phyloP scores from a whole-genome alignment of 1,140 invertebrate species.

The Dendroctonus ponderosae region DNA sequence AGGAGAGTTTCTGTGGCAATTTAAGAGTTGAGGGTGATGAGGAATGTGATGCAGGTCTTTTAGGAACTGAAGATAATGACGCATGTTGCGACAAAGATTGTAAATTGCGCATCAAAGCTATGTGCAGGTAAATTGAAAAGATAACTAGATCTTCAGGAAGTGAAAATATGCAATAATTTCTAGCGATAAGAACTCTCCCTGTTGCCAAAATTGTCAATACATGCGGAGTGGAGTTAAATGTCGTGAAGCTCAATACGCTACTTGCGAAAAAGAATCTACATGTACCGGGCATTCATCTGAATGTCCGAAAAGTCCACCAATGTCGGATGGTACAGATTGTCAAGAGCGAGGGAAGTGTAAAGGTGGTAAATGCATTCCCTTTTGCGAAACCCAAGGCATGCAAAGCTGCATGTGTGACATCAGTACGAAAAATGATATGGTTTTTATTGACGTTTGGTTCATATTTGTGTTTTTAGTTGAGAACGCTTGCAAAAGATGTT shows the following conservation, averaged over 20 bases:
- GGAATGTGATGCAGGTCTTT: constrained; percentile 90
- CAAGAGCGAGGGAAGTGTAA: constrained; percentile 85
- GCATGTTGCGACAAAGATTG: constrained; percentile 91
- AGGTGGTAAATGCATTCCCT: constrained; percentile 83
- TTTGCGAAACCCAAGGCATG: constrained; percentile 87
- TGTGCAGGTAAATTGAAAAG: constrained; percentile 68
- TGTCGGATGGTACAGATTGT: constrained; percentile 83
- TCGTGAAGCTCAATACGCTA: constrained; percentile 81
- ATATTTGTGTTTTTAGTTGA: constrained; percentile 59
- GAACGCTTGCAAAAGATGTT: constrained; percentile 87
- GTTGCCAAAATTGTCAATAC: constrained; percentile 86
- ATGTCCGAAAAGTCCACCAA: constrained; percentile 79
- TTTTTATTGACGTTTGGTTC: neutral
- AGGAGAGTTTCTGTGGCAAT: constrained; percentile 94
- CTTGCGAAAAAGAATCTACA: constrained; percentile 84
- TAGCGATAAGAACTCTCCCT: constrained; percentile 93
- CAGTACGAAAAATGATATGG: constrained; percentile 55
- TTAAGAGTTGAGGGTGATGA: constrained; percentile 90
- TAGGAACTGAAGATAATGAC: constrained; percentile 89
- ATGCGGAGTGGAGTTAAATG: constrained; percentile 80
- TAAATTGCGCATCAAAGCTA: constrained; percentile 78
- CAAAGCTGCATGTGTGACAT: constrained; percentile 95
- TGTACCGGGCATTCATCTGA: constrained; percentile 71
- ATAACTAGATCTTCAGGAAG: constrained; percentile 1
- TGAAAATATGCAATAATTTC: constrained; percentile 41